Base-by-base conservation (phyloP, 2,797 vertebrate genomes). In the Florisuga fusca region DNA sequence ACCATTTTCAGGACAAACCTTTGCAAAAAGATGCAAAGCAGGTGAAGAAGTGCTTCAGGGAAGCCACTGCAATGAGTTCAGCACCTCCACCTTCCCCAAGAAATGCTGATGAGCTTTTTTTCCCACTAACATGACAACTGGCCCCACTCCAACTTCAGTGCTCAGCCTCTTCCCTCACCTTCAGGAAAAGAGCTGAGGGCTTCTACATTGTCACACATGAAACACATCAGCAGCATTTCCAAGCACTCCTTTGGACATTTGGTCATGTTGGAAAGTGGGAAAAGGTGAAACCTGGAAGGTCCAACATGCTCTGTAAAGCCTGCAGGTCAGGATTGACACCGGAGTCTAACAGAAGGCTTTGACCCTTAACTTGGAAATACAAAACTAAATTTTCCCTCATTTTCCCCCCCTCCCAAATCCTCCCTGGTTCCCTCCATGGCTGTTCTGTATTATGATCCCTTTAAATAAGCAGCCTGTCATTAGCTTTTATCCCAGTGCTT, bases 401-500 rank as follows among this genome's bases (percentile, higher is more conserved):
- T 86, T 94, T 61, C 71, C 81, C 78, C 38, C 13, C 84, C 91
- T 95, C 89, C 93, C 0, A 0, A 78, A 87, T 89, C 62, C 89
- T 97, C 93, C 76, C 91, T 81, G 95, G 62, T 94, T 96, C 87
- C 86, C 96, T 96, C 89, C 89, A 69, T 96, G 93, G 88, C 94
- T 95, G 92, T 76, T 90, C 94, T 96, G 95, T 97, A 95, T 97
- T 97, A 96, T 95, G 96, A 97, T 97, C 94, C 96, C 84, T 95
- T 97, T 95, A 97, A 96, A 97, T 97, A 97, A 96, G 95, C 95
- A 97, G 95, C 84, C 89, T 97, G 96, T 96, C 95, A 81, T 95
- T 94, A 97, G 96, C 94, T 97, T 97, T 97, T 97, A 97, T 96
- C 95, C 96, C 91, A 96, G 86, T 96, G 96, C 97, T 97, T 96